Conservation (phyloP, 2,888 invertebrate species). For the Seladonia tumulorum region DNA sequence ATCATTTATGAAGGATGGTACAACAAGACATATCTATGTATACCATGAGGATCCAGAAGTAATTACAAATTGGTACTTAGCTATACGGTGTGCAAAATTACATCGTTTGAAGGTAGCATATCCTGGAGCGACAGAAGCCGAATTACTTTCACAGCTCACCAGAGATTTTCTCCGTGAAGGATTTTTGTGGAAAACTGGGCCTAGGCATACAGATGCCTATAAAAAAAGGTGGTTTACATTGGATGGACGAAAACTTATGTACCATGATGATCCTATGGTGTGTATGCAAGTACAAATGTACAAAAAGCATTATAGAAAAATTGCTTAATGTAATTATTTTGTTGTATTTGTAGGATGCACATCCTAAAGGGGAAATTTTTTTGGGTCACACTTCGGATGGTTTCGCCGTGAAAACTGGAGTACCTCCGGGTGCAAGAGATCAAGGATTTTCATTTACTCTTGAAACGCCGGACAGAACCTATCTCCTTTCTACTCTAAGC, state of each 20-base stretch:
- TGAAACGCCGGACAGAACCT: conserved; percentile 91
- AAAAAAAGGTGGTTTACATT: conserved; percentile 95
- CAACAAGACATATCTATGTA: conserved; percentile 94
- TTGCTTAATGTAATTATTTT: conserved; percentile 30
- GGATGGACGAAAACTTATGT: conserved; percentile 96
- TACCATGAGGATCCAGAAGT: conserved; percentile 94
- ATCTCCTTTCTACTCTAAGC: conserved; percentile 90
- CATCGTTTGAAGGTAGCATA: conserved; percentile 93
- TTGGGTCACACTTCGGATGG: conserved; percentile 92
- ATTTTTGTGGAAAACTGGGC: conserved; percentile 95
- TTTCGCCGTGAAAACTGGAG: conserved; percentile 90
- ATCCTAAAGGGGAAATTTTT: conserved; percentile 96
- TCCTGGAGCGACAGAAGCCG: conserved; percentile 90
- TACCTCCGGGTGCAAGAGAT: conserved; percentile 89
- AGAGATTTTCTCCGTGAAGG: conserved; percentile 94
- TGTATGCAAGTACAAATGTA: conserved; percentile 52
- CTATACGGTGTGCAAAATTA: conserved; percentile 93
- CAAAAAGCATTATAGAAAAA: not conserved
- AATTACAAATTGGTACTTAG: conserved; percentile 94
- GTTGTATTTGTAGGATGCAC: conserved; percentile 87
- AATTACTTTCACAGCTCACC: conserved; percentile 90
- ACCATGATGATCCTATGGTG: conserved; percentile 93
- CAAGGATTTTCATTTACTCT: conserved; percentile 93
- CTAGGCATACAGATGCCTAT: conserved; percentile 91
- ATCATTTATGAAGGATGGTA: conserved; percentile 93